Base-by-base conservation (phyloP, 2,113 vertebrate genomes). In the Sinocyclocheilus anshuiensis region DNA sequence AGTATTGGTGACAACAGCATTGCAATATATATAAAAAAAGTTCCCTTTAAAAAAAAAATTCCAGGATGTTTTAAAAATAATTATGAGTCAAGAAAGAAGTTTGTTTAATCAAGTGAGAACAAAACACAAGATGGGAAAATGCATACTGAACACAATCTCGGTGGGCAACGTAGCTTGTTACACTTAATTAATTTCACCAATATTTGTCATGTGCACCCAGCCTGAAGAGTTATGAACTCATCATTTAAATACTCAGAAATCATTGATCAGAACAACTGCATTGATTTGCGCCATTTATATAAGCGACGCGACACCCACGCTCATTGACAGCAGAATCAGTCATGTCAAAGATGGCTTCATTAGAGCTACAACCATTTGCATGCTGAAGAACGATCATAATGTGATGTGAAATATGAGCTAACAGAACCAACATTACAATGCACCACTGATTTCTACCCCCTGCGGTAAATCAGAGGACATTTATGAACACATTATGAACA, bases 321-420 rank as follows among this genome's bases (percentile, higher is more conserved):
- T 5, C 22, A 85, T 79, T 69, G 76, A 61, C 53, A 81, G 57
- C 72, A 53, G 78, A 83, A 88, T 88, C 87, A 81, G 83, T 90
- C 89, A 85, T 48, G 77, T 86, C 53, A 84, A 84, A 65, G 87
- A 85, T 83, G 86, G 84, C 86, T 76, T 77, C 87, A 88, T 88
- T 87, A 67, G 83, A 2, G 7, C 42, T 42, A 15, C 45, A 86
- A 67, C 75, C 84, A 69, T 61, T 61, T 69, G 61, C 72, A 67
- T 82, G 39, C 65, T 10, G 71, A 69, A 76, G 61, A 85, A 88
- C 36, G 61, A 80, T 67, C 65, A 84, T 87, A 77, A 85, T 63
- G 33, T 74, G 24, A 26, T 48, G n/a, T 77, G 79, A 88, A 81
- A 88, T 83, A 79, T 84, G 59, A 24, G 69, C 45, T 3, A 20